phyloP scores from a whole-genome alignment of 2,888 invertebrate species.

The Xanthorhoe spadicearia region DNA sequence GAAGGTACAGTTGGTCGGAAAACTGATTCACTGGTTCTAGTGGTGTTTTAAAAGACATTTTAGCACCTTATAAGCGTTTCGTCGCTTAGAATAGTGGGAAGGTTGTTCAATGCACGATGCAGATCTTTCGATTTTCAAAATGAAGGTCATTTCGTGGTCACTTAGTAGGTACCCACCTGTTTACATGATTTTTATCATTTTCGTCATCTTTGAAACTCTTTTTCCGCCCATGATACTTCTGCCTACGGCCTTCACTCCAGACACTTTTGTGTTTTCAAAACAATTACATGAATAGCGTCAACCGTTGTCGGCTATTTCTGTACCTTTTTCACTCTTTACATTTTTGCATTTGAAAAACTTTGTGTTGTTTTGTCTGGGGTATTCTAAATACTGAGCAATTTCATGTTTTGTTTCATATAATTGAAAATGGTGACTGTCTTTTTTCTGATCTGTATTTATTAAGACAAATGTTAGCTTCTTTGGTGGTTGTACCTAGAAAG shows the following conservation, averaged over 20 bases:
- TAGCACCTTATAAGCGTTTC: no score
- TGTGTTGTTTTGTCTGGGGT: slow-evolving; percentile 4
- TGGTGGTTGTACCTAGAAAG: no score
- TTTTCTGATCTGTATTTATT: not conserved
- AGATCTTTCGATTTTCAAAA: no score
- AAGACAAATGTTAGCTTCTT: no score
- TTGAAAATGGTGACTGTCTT: no score
- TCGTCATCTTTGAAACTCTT: slow-evolving; percentile 11
- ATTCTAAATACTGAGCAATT: not conserved
- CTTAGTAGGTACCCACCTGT: no score
- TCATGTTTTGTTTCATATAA: not conserved
- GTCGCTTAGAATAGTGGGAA: no score
- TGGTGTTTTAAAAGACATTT: no score
- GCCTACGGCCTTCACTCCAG: slow-evolving; percentile 20
- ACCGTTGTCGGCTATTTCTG: slow-evolving; percentile 26
- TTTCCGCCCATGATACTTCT: slow-evolving; percentile 13
- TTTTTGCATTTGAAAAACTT: slow-evolving; percentile 24
- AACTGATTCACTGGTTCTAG: not conserved
- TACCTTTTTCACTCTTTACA: slow-evolving; percentile 26
- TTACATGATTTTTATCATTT: not conserved
- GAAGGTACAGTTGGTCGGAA: slow-evolving; percentile 7
- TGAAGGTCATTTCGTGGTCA: no score
- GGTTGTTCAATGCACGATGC: no score
- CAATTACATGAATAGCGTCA: slow-evolving; percentile 35
- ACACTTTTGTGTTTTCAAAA: slow-evolving; percentile 35